A percentile compares a stretch with the other conserved stretches of the same genome.
These are phyloP conservation scores for Enoplosus armatus DNA, from an alignment of 2,797 vertebrate species.

Conservation along the genomic window DNA sequence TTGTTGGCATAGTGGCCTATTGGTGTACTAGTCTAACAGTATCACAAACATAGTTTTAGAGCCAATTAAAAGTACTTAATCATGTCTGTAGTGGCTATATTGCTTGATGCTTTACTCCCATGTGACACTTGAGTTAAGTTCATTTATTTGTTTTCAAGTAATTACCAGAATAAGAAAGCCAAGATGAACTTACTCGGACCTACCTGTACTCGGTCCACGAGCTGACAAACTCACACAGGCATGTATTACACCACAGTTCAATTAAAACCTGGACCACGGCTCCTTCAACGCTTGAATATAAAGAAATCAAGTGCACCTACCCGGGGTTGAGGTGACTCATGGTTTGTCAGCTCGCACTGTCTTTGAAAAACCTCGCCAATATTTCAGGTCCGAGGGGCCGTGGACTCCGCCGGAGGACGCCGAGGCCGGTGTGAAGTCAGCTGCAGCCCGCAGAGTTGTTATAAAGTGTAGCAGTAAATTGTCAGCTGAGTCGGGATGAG, in stretches of 20 bases:
- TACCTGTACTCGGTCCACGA: too few relatives aligned
- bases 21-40: neutral
- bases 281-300: neutral
- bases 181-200: neutral
- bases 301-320: slow-evolving; percentile 74
- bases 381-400: neutral
- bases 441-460: neutral
- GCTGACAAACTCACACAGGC: neutral
- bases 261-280: neutral
- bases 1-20: neutral
- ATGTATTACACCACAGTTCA: neutral
- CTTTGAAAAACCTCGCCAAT: neutral
- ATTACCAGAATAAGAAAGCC: too few relatives aligned
- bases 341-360: slow-evolving; percentile 60
- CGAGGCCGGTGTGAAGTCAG: neutral
- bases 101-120: neutral
- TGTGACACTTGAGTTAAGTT: too few relatives aligned
- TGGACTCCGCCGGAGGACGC: neutral
- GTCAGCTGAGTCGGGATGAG: slow-evolving; percentile 32
- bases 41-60: neutral
- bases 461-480: slow-evolving; percentile 15
- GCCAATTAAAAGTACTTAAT: neutral
- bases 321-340: slow-evolving; percentile 89
- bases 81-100: too few relatives aligned
- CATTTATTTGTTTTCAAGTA: neutral